Evolutionary conservation across 2,113 vertebrate species (phyloP), one percentile per base, ranked within the genome.

Genomic region (Gymnarchus niloticus): DNA sequence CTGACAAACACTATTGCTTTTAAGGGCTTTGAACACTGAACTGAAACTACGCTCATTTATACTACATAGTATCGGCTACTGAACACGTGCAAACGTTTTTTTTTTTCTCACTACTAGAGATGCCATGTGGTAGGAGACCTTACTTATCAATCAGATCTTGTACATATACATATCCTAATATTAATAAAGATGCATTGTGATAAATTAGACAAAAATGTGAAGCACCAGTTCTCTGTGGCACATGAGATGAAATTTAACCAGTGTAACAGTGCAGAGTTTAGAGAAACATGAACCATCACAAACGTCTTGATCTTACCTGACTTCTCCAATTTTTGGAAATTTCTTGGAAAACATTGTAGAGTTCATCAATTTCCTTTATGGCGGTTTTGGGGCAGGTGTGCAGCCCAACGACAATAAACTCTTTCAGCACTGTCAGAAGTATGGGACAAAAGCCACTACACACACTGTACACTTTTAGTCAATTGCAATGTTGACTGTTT

Each of bases 331-430:
- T 94, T 25, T 90, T 90, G 83, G 89, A 89, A 83, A 95, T 87
- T 4, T 88, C 89, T 84, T 91, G 92, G 86, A 95, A 95, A 52
- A 96, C 93, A 0, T 87, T 61, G 48, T 94, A 93, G 0, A 96
- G 92, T 49, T 92, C 87, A 33, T 95, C 93, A 0, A 96, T 93
- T 90, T 96, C 96, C 21, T 91, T 92, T 92, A 93, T 94, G 81
- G 95, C 94, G 2, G 88, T 92, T 86, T 90, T 94, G 3, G 95
- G 95, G 86, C 93, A 90, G 0, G 94, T 93, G 82, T 96, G 96
- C 48, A 96, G 95, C 1, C 93, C 93, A 51, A 96, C 91, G 56
- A 96, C 90, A 48, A 94, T 91, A 83, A 96, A 94, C 73, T 95
- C 94, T 88, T 95, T 94, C 80, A 94, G 89, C 88, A 88, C 96